A percentile compares a stretch with the other conserved stretches of the same genome.
Conservation (phyloP, 2,888 invertebrate genomes). For the Mythimna pallens region DNA sequence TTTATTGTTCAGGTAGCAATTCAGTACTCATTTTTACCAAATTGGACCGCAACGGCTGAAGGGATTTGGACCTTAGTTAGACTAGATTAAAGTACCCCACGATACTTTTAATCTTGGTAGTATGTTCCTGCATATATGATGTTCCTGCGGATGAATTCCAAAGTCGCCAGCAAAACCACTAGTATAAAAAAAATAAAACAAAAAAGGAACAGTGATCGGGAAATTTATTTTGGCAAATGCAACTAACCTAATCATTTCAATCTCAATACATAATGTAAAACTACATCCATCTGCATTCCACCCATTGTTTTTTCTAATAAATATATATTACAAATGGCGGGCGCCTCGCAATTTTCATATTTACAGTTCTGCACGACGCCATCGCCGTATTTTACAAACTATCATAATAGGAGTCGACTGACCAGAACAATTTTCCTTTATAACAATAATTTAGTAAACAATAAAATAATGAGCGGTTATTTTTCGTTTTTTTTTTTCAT, state of each 20-base stretch:
- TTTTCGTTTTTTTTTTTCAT: conserved; percentile 52
- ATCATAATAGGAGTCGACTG: conserved; percentile 82
- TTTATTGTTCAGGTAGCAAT: too few species aligned
- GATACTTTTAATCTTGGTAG: too few species aligned
- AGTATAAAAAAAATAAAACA: conserved; percentile 53
- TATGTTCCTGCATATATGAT: too few species aligned
- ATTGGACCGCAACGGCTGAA: too few species aligned
- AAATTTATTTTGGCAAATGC: conserved; percentile 90
- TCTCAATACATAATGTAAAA: conserved; percentile 86
- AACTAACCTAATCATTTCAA: conserved; percentile 87
- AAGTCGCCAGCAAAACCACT: neutral
- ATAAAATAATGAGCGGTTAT: conserved; percentile 72
- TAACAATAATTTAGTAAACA: conserved; percentile 79
- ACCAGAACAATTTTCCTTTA: conserved; percentile 83
- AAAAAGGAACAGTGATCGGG: conserved; percentile 84
- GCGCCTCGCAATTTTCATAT: conserved; percentile 68
- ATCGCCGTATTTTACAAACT: conserved; percentile 73
- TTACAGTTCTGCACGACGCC: conserved; percentile 73
- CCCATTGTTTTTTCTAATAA: conserved; percentile 75
- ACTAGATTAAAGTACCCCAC: too few species aligned
- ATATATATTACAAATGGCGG: conserved; percentile 78
- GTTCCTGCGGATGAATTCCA: too few species aligned
- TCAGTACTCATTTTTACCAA: too few species aligned
- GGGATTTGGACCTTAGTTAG: too few species aligned
- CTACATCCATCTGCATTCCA: conserved; percentile 78